These are phyloP conservation scores for Agrypnus murinus DNA, from an alignment of 2,888 invertebrate genomes.

Conservation along the genomic window DNA sequence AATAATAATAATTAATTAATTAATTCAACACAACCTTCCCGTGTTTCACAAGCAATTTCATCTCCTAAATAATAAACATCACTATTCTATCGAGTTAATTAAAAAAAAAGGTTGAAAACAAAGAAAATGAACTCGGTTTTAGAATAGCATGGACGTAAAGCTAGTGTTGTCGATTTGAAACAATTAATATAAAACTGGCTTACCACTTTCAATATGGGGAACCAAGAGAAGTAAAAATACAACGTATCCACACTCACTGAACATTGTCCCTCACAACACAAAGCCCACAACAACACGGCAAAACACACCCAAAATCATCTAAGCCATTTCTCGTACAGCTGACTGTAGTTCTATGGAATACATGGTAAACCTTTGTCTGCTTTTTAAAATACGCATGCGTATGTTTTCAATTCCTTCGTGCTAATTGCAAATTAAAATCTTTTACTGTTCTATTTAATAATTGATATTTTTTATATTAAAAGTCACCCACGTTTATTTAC, in stretches of 20 bases:
- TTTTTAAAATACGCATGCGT: conserved; percentile 76
- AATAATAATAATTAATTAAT: too few species aligned
- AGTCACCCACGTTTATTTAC: neutral
- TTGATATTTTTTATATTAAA: neutral
- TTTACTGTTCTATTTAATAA: conserved; percentile 5
- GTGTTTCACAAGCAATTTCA: too few species aligned
- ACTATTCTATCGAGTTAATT: too few species aligned
- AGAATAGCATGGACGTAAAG: conserved; percentile 24
- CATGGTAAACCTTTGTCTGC: conserved; percentile 76
- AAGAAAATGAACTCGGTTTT: conserved; percentile 32
- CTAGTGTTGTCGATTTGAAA: neutral
- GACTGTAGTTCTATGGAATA: conserved; percentile 73
- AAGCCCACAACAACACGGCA: conserved; percentile 58
- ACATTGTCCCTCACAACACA: conserved; percentile 73
- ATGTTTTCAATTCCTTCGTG: conserved; percentile 61
- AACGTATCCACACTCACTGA: conserved; percentile 80
- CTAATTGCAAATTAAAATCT: conserved; percentile 26
- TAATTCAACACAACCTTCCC: too few species aligned
- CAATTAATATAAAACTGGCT: conserved; percentile 66
- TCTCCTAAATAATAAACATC: too few species aligned
- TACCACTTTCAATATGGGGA: conserved; percentile 83
- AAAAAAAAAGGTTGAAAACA: conserved; percentile 33
- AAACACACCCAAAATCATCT: conserved; percentile 67
- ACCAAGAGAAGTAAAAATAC: conserved; percentile 80
- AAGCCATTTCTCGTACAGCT: conserved; percentile 76